These are phyloP conservation scores for Luscinia luscinia DNA, from an alignment of 2,797 vertebrate species.

Conservation along the genomic window DNA sequence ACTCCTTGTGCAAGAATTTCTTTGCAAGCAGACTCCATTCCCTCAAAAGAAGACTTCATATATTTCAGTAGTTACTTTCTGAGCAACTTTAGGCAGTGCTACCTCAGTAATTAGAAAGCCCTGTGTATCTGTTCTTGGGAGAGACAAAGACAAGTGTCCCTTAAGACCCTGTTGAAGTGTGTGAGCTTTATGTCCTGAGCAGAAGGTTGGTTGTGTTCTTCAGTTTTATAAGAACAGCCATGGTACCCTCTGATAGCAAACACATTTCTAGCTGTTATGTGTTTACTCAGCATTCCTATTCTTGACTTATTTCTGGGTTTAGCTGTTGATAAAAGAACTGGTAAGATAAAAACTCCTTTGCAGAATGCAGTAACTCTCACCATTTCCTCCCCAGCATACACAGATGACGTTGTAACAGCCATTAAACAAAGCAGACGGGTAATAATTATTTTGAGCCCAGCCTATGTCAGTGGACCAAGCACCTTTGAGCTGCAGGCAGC, in stretches of 20 bases:
- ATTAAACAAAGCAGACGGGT: slow-evolving; percentile 85
- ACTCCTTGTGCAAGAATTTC: background rate
- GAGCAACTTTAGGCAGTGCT: background rate
- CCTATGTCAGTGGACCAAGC: slow-evolving; percentile 79
- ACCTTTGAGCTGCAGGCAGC: slow-evolving; percentile 89
- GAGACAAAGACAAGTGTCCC: background rate
- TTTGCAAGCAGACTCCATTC: background rate
- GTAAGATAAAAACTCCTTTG: background rate
- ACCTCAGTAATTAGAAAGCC: background rate
- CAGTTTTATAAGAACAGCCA: fast-evolving
- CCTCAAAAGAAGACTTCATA: background rate
- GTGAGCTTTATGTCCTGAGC: background rate
- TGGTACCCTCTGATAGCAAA: background rate
- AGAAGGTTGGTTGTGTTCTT: background rate
- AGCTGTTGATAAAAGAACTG: background rate
- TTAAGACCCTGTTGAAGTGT: background rate
- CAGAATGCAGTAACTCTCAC: background rate
- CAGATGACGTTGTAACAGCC: slow-evolving; percentile 84
- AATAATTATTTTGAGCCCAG: slow-evolving; percentile 85
- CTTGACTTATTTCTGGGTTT: background rate
- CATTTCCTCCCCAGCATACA: slow-evolving; percentile 79
- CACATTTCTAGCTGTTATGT: background rate
- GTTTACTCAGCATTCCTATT: background rate
- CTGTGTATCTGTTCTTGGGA: background rate
- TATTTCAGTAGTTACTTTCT: background rate